Percentiles rank a stretch among this genome's conserved stretches.
Evolutionary conservation across 2,797 vertebrate genomes (phyloP).

Genomic region (Epinephelus malabaricus): DNA sequence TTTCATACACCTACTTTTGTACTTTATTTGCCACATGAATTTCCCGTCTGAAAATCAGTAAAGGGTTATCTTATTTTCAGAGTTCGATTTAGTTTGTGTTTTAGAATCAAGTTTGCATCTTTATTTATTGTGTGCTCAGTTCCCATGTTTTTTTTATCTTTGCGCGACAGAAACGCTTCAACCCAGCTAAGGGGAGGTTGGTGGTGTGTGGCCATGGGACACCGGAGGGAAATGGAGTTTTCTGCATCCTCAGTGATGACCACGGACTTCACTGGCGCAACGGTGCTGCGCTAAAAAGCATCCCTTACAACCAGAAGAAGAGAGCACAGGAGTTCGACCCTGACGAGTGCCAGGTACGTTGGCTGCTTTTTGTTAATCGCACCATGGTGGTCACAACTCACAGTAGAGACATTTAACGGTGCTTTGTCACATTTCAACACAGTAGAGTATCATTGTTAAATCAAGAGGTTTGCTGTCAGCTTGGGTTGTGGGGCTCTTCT

Average conservation of each 20-base stretch:
- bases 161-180: conserved; percentile 75
- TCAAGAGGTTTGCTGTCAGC: not conserved
- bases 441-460: too few relatives aligned
- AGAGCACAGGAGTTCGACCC: conserved; percentile 89
- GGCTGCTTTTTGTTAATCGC: not conserved
- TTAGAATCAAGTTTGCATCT: not conserved
- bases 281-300: conserved; percentile 87
- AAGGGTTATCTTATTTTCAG: not conserved
- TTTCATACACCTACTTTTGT: not conserved
- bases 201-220: conserved; percentile 93
- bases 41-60: not conserved
- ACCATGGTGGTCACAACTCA: not conserved
- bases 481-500: conserved; percentile 11
- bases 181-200: conserved; percentile 86
- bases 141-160: conserved; percentile 8
- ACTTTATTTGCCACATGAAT: not conserved
- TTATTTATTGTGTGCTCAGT: not conserved
- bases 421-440: not conserved
- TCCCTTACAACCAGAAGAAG: conserved; percentile 89
- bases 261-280: conserved; percentile 88
- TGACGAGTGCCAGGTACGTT: conserved; percentile 92
- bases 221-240: conserved; percentile 87
- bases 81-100: not conserved
- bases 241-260: conserved; percentile 93
- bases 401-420: not conserved